Evolutionary conservation across 2,888 invertebrate species (phyloP), one percentile per base, ranked within the genome.

Genomic region (Chymomyza caudatula): DNA sequence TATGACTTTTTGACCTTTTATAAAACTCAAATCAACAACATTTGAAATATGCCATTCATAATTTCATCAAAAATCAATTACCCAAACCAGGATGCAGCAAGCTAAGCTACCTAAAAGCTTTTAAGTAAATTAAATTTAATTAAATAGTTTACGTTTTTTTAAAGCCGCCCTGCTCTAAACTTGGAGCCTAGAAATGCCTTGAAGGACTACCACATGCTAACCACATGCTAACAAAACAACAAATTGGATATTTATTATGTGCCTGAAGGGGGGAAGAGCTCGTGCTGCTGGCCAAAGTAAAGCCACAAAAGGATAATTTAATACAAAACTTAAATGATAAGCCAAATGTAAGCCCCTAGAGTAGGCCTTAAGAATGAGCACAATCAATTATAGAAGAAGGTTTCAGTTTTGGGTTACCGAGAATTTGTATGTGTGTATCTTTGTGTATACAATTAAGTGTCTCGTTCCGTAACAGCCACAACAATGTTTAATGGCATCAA

Each of bases 321-420:
- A 63, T 25, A 52, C 20, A 59, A 23, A 54, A 54, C 29, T 37
- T 37, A 37, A 37, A 37, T 37, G 29, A 37, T 37, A 37, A 37
- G 29, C 19, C 17, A 19, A 19, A 49, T 6, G 25, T 8, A 20
- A 11, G 11, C 3, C 65, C 25, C 29, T 47, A 55, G 52, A 23
- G 29, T 8, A 47, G 13, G 44, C 44, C 68, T 60, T 53, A 63
- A 74, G 68, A 64, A 19, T 17, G 44, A 51, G 68, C 43, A 78
- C 77, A 85, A 86, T 80, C 85, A 86, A 85, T 86, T 79, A 77
- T 66, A 58, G 51, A 17, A 64, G 44, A 73, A 61, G 77, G 64
- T 65, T 61, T 65, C 55, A 69, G 44, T 37, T 37, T 37, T 11
- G 29, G 29, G 29, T 37, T 13, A 3, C 2, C 3, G 29, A n/a